Evolutionary conservation across 2,888 invertebrate species (phyloP).

Genomic region (Eristalinus sepulchralis): DNA sequence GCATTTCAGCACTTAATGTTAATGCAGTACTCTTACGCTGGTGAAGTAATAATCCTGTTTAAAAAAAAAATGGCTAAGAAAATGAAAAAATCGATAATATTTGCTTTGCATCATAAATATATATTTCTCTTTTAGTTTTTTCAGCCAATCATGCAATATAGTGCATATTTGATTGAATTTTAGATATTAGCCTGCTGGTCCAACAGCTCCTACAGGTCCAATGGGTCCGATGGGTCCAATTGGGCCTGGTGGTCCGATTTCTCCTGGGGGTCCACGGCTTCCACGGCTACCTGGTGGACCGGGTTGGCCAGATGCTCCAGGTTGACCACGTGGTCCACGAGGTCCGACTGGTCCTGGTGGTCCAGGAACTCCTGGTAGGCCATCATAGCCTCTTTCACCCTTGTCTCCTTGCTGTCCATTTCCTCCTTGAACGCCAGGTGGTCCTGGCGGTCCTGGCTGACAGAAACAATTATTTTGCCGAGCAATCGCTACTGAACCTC

Average conservation of each 20-base stretch:
- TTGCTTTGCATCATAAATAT: not conserved
- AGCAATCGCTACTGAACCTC: not conserved
- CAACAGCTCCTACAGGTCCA: constrained; percentile 11
- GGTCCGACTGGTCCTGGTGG: constrained; percentile 41
- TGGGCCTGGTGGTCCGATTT: constrained; percentile 19
- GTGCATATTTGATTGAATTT: too few species aligned
- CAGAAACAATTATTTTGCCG: constrained; percentile 23
- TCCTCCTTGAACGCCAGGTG: constrained; percentile 15
- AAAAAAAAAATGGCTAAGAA: too few species aligned
- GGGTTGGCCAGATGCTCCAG: constrained; percentile 20
- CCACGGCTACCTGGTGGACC: constrained; percentile 47
- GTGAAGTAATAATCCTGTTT: too few species aligned
- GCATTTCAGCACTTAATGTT: too few species aligned
- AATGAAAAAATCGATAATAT: too few species aligned
- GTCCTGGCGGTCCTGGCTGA: constrained; percentile 51
- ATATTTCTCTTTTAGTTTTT: constrained; percentile 6
- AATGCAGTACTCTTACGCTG: too few species aligned
- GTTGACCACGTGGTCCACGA: constrained; percentile 29
- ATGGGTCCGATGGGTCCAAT: constrained; percentile 19
- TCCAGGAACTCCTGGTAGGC: constrained; percentile 34
- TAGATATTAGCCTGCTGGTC: constrained; percentile 6
- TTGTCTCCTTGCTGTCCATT: constrained; percentile 48
- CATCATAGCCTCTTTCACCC: constrained; percentile 45
- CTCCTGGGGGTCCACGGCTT: constrained; percentile 41
- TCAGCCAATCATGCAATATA: not conserved